Evolutionary conservation across 2,113 vertebrate genomes (phyloP).

Genomic region (Trichomycterus rosablanca): DNA sequence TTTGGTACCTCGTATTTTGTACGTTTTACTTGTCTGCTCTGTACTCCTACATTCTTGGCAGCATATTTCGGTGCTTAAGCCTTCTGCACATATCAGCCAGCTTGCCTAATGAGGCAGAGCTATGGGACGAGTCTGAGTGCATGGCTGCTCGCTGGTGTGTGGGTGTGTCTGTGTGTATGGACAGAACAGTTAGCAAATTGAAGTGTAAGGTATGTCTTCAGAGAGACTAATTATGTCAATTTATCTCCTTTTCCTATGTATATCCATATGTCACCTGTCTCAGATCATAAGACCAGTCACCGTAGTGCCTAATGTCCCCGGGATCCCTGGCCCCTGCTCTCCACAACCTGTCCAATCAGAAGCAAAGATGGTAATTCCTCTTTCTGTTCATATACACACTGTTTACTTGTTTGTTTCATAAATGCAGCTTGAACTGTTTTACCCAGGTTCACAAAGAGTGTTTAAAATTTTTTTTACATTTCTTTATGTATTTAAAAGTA

Average conservation of each 20-base stretch:
- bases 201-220: conserved; percentile 38
- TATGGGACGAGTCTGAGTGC: conserved; percentile 56
- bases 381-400: conserved; percentile 19
- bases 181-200: conserved; percentile 19
- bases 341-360: conserved; percentile 93
- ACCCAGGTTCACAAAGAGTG: no score
- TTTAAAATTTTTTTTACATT: no score
- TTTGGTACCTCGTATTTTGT: no score
- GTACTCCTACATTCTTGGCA: no score
- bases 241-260: conserved; percentile 42
- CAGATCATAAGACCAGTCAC: conserved; percentile 98
- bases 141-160: not conserved
- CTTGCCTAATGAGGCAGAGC: conserved; percentile 73
- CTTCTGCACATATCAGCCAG: conserved; percentile 68
- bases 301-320: conserved; percentile 97
- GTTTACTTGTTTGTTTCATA: not conserved
- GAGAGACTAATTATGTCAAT: conserved; percentile 27
- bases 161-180: conserved; percentile 11
- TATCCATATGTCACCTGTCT: conserved; percentile 49
- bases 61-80: conserved; percentile 66
- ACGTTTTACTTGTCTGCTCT: no score
- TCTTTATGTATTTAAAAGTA: no score
- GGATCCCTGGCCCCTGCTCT: conserved; percentile 95
- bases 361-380: conserved; percentile 89
- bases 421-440: no score